phyloP scores from a whole-genome alignment of 1,140 invertebrate species.

The Tetraneura akinire region DNA sequence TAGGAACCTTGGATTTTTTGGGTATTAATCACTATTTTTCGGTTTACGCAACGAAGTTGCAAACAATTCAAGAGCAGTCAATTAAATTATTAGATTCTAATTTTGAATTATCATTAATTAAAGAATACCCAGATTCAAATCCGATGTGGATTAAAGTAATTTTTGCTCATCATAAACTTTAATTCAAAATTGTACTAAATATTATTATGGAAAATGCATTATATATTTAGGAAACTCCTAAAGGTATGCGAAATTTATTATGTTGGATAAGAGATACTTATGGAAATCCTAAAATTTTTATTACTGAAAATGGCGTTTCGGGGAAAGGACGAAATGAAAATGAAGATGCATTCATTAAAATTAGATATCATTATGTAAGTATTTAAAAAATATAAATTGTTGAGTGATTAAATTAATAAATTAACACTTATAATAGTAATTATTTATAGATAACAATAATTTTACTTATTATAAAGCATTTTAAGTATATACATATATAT shows the following conservation, averaged over 20 bases:
- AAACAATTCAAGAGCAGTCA: conserved; percentile 26
- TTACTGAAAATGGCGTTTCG: conserved; percentile 67
- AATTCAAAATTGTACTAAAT: background rate
- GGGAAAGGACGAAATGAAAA: conserved; percentile 54
- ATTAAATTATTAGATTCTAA: conserved; percentile 46
- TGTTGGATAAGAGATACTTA: conserved; percentile 64
- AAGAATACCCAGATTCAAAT: conserved; percentile 28
- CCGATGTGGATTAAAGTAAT: conserved; percentile 53
- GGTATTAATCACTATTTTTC: conserved; percentile 59
- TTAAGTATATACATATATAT: no score
- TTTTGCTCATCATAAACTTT: background rate
- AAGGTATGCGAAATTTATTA: conserved; percentile 65
- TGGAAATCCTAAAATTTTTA: conserved; percentile 62
- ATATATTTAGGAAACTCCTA: conserved; percentile 61
- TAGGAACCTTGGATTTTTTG: conserved; percentile 59
- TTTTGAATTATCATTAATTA: conserved; percentile 47
- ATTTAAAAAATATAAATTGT: no score
- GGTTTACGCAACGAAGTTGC: conserved; percentile 21
- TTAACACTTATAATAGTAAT: no score
- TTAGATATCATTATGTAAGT: conserved; percentile 26
- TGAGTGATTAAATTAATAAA: no score
- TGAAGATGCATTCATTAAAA: conserved; percentile 3
- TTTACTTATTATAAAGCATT: no score
- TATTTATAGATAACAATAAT: no score
- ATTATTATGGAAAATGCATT: background rate